Base-by-base conservation (phyloP, 2,797 vertebrate species). In the Myotis pilosus region DNA sequence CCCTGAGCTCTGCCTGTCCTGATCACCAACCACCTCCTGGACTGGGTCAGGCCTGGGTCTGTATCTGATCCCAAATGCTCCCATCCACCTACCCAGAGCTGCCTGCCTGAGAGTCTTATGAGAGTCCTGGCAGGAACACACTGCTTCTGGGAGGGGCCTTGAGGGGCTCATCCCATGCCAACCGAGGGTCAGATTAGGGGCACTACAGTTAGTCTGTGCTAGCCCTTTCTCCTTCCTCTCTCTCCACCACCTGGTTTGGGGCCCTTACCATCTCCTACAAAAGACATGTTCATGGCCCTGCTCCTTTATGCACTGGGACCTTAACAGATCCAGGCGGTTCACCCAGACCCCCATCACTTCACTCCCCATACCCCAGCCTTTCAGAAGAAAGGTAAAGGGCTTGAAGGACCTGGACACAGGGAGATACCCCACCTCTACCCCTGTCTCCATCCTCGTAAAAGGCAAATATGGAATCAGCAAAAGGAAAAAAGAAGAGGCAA, bases 391-490 rank as follows among this genome's bases (percentile, higher is more conserved):
- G 95, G 97, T 97, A 94, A 98, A 98, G 96, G 96, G 22, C 84
- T 38, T 89, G 80, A 97, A 97, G 96, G 96, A 71, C 81, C 51
- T 95, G 94, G 36, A 62, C 62, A 25, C 8, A 51, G 15, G 83
- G 36, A 64, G 36, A 80, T 15, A 83, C 87, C 92, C 95, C 94
- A 66, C 95, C 64, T 80, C 92, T 89, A 96, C 94, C 96, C 93
- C 97, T 96, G 96, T 91, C 51, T 97, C 97, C 97, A 96, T 97
- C 97, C 95, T 97, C 97, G 92, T 97, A 98, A 98, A 98, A 98
- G 97, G 95, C 96, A 98, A 98, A 97, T 96, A 98, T 64, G 85
- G 94, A 98, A 98, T 98, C 98, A 98, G 98, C 97, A 98, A 97
- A 97, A 97, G 96, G 87, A 89, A 64, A 85, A 44, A 68, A 83